Evolutionary conservation across 2,797 vertebrate genomes (phyloP).

Genomic region (Loriculus beryllinus): DNA sequence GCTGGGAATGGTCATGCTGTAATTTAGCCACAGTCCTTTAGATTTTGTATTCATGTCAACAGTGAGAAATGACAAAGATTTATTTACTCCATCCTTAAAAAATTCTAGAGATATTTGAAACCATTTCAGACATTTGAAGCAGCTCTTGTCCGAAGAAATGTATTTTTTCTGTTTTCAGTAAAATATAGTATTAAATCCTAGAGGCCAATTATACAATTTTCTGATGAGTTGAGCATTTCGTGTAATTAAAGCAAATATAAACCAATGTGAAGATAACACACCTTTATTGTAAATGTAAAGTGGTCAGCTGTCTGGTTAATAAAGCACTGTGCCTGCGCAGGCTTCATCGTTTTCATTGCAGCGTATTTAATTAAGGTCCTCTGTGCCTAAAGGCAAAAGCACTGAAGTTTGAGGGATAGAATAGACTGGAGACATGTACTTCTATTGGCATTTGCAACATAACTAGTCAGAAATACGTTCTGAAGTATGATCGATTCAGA

Average conservation of each 20-base stretch:
- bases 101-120: background rate
- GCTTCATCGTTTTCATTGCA: background rate
- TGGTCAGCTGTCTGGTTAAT: background rate
- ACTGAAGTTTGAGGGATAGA: background rate
- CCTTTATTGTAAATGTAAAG: background rate
- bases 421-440: background rate
- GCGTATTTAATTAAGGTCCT: conserved; percentile 2
- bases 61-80: background rate
- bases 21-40: background rate
- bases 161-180: background rate
- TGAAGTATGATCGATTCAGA: background rate
- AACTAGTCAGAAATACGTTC: background rate
- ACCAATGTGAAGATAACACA: background rate
- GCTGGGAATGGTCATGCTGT: background rate
- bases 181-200: background rate
- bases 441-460: background rate
- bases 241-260: background rate
- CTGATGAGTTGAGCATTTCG: background rate
- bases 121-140: background rate
- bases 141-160: background rate
- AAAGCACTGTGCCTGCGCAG: background rate
- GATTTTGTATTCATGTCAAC: background rate
- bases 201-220: background rate
- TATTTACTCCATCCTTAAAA: background rate
- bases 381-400: background rate